Conservation (phyloP, 2,888 invertebrate species). For the Orchesellides sinensis region DNA sequence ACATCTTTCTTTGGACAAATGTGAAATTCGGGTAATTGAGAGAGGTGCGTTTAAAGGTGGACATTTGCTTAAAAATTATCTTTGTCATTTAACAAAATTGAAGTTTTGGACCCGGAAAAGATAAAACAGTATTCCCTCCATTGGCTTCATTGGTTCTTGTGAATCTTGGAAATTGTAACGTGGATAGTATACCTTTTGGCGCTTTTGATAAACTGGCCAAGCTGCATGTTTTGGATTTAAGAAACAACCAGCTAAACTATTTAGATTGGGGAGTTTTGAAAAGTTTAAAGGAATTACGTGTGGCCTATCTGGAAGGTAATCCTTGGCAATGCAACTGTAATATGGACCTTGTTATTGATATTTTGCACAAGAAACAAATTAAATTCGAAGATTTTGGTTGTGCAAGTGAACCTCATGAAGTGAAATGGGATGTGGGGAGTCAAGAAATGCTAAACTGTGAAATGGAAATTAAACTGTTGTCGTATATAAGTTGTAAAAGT, state of each 20-base stretch:
- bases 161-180: background rate
- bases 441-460: too few relatives aligned
- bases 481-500: too few relatives aligned
- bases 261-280: slow-evolving; percentile 13
- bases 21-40: slow-evolving; percentile 23
- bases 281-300: background rate
- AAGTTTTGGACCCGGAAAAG: slow-evolving; percentile 19
- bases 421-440: slow-evolving; percentile 27
- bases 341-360: slow-evolving; percentile 36
- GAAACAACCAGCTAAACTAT: background rate
- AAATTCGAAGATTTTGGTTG: background rate
- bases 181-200: background rate
- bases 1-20: slow-evolving; percentile 22
- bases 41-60: slow-evolving; percentile 15
- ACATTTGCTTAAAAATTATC: background rate
- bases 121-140: background rate
- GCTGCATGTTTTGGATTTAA: background rate
- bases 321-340: slow-evolving; percentile 34
- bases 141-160: background rate
- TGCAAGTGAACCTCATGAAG: background rate
- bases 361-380: background rate
- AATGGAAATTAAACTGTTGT: too few relatives aligned
- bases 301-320: background rate
- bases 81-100: slow-evolving; percentile 29
- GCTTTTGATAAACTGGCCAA: background rate